Evolutionary conservation across 2,113 vertebrate species (phyloP), one percentile per base, ranked within the genome.

Genomic region (Anas platyrhynchos): DNA sequence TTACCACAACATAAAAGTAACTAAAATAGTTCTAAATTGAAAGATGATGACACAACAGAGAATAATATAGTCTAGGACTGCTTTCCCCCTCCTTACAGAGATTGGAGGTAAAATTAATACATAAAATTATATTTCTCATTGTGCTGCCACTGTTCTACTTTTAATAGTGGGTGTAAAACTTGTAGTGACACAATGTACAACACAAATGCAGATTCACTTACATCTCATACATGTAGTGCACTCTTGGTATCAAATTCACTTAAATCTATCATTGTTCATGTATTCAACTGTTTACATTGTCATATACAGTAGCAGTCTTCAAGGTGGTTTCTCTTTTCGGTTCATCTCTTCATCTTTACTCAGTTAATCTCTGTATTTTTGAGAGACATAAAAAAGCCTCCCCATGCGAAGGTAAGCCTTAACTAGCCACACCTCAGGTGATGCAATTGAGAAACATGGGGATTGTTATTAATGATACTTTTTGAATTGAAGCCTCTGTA

Each of bases 191-290:
- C 67, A 89, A 76, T 63, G 72, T 74, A 86, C 93, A 88, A 93
- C 76, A 80, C 20, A n/a, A 93, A 76, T 65, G 84, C 55, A 93
- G 89, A 86, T 83, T 83, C 16, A 62, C 93, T 86, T 94, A 41
- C 72, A 62, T 66, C 69, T 69, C 66, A 89, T 69, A 88, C n/a
- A 76, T 65, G 32, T 74, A 96, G 71, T 11, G 65, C 77, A 52
- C 63, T 94, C 62, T 77, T 74, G 89, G 54, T 91, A 97, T 88
- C 82, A 95, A 96, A 88, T 79, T 93, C 36, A 81, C 84, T 89
- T 67, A 91, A 96, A 95, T 36, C 15, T 87, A 75, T 62, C 38
- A 54, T 82, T 61, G 83, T 68, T 50, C 4, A 6, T 29, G n/a
- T 32, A 67, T 94, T 88, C 65, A 73, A 3, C 34, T 63, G 23